phyloP scores from a whole-genome alignment of 2,797 vertebrate genomes.

The Presbytis comata region DNA sequence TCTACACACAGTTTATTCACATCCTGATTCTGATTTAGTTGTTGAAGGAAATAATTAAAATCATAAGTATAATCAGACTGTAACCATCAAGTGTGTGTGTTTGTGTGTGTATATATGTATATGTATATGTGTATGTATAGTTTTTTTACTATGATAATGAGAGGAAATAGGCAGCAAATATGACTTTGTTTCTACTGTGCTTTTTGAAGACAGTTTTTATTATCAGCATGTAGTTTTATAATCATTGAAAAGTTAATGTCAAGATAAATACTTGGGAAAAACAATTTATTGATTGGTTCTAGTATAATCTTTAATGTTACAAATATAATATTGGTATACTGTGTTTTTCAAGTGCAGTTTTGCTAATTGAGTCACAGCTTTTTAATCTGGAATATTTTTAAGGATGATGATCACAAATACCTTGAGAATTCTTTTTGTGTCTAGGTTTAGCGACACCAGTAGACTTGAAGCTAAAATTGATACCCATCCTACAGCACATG shows the following conservation, averaged over 20 bases:
- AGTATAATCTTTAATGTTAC: constrained; percentile 3
- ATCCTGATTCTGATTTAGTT: not conserved
- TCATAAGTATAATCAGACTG: not conserved
- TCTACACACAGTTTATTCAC: not conserved
- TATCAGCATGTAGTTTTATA: not conserved
- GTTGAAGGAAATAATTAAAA: not conserved
- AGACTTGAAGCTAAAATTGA: constrained; percentile 97
- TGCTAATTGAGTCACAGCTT: not conserved
- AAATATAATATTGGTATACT: not conserved
- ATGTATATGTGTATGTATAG: not conserved
- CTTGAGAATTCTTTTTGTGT: not conserved
- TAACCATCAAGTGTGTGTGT: not conserved
- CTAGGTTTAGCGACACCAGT: constrained; percentile 95
- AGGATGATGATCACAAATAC: not conserved
- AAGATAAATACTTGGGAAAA: not conserved
- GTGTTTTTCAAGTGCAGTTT: not conserved
- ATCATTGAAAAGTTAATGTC: not conserved
- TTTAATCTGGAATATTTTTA: not conserved
- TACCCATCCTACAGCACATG: constrained; percentile 99
- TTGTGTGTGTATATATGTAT: not conserved
- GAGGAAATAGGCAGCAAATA: not conserved
- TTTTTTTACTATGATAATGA: not conserved
- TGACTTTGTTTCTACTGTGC: not conserved
- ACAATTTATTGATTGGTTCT: not conserved
- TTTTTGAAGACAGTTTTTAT: not conserved